Percentiles rank a stretch among this genome's conserved stretches.
Evolutionary conservation across 1,140 invertebrate species (phyloP).

Genomic region (Caerostris darwini): DNA sequence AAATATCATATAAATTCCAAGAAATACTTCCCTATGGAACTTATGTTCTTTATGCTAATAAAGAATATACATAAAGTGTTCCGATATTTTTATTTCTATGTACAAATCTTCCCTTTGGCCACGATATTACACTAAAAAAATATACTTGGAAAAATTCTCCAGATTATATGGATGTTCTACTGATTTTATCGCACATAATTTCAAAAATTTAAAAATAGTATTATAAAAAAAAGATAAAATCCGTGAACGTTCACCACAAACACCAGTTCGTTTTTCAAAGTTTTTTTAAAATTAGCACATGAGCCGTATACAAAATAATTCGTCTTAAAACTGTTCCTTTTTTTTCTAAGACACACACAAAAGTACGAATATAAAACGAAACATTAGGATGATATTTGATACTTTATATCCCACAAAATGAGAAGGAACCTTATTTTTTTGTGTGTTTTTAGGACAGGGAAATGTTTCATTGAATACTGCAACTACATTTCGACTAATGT

Average conservation of each 20-base stretch:
- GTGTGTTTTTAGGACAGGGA: background rate
- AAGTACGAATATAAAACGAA: conserved; percentile 44
- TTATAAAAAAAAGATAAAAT: background rate
- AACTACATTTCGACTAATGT: conserved; percentile 83
- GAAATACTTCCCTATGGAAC: background rate
- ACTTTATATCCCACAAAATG: conserved; percentile 26
- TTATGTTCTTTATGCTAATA: background rate
- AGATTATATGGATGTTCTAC: background rate
- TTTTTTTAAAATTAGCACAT: background rate
- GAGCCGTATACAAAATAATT: background rate
- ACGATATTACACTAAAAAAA: background rate
- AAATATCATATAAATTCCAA: background rate
- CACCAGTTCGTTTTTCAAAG: background rate
- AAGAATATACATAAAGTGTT: conserved; percentile 15
- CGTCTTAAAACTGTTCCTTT: conserved; percentile 13
- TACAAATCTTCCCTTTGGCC: conserved; percentile 35
- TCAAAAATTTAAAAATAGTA: background rate
- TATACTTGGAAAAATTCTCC: conserved; percentile 5
- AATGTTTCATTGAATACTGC: background rate
- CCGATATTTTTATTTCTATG: background rate
- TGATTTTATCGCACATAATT: background rate
- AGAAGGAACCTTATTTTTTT: conserved; percentile 66
- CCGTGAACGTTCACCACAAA: background rate
- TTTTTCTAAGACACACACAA: background rate
- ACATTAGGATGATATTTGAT: conserved; percentile 63